Base-by-base conservation (phyloP, 2,113 vertebrate genomes). In the Steatornis caripensis region DNA sequence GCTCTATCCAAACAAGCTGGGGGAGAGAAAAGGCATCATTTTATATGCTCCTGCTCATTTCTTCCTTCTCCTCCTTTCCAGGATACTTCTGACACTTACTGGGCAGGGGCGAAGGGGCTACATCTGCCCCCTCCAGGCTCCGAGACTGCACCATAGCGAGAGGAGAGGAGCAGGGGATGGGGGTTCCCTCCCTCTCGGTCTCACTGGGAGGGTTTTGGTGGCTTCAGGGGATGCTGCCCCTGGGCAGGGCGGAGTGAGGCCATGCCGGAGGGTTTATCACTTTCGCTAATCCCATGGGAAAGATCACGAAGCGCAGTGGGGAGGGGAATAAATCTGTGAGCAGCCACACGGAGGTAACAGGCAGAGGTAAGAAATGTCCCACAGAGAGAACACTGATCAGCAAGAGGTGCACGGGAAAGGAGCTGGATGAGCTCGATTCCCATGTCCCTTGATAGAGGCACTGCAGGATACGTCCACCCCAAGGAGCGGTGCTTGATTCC, bases 291-390 rank as follows among this genome's bases (percentile, higher is more conserved):
- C 79, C 93, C 32, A 17, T 81, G 71, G 65, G 84, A 88, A 87
- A 95, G 71, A 93, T 68, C 66, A 91, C 32, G 69, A 91, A 65
- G 69, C 15, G 11, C 69, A 57, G 41, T 70, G 48, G 91, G 57
- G 48, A 48, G 36, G 29, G 57, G 41, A 87, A 95, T 87, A 95
- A 89, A 96, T 70, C 65, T n/a, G 29, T 55, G 60, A 79, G 51
- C 84, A 94, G 92, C 83, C 84, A 97, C 92, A 90, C 64, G 90
- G 27, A 95, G 95, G 55, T 7, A 65, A 93, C 70, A 95, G 92
- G 75, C 43, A 85, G 82, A 61, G 61, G 87, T 60, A 36, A 29
- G 30, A 91, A 85, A 41, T 9, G 69, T 39, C n/a, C 93, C 81
- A 41, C 1, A 3, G 37, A 95, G 85, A 72, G 81, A 95, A n/a